Conservation (phyloP, 1,140 invertebrate species). For the Anagrus nilaparvatae region DNA sequence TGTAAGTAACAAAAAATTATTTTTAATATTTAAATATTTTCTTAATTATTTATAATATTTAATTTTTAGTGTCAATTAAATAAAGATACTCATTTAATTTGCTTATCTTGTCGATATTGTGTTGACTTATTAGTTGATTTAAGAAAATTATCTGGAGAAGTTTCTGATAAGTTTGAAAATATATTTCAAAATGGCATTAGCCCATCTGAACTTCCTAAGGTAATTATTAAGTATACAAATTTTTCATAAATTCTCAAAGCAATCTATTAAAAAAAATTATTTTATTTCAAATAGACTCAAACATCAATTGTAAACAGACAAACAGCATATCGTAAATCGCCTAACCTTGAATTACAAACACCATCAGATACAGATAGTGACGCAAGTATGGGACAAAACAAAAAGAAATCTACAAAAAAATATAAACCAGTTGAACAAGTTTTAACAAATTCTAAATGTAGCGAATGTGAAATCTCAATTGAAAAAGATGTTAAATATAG, state of each 20-base stretch:
- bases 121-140: conserved; percentile 35
- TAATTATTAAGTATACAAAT: conserved; percentile 15
- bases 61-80: conserved; percentile 23
- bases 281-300: conserved; percentile 19
- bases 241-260: not conserved
- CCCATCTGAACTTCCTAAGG: conserved; percentile 27
- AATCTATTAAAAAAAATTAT: not conserved
- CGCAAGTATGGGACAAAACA: conserved; percentile 12
- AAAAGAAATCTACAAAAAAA: conserved; percentile 11
- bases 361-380: conserved; percentile 23
- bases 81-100: conserved; percentile 22
- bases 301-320: conserved; percentile 30
- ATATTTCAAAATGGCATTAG: conserved; percentile 17
- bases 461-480: conserved; percentile 22
- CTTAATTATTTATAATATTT: too few species aligned
- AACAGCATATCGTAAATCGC: conserved; percentile 24
- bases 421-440: not conserved
- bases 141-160: conserved; percentile 24
- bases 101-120: conserved; percentile 34
- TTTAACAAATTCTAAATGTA: conserved; percentile 18
- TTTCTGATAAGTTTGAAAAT: conserved; percentile 18
- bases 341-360: conserved; percentile 16
- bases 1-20: too few species aligned
- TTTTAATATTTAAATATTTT: too few species aligned
- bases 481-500: conserved; percentile 22